Percentiles rank a stretch among this genome's conserved stretches.
These are phyloP conservation scores for Pseudocheirus occidentalis DNA, from an alignment of 2,797 vertebrate genomes.

Conservation along the genomic window DNA sequence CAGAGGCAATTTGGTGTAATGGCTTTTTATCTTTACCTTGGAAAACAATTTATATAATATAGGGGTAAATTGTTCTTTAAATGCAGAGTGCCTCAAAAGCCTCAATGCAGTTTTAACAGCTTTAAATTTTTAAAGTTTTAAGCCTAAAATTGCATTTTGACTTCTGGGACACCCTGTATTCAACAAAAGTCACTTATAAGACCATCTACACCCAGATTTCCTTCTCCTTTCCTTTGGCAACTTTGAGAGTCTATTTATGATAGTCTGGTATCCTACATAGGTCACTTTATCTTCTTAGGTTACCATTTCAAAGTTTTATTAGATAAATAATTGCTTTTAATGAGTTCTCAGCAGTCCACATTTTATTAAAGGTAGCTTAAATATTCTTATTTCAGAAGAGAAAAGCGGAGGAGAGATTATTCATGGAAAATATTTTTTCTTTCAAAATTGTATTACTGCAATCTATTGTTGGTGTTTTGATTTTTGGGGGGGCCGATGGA, in stretches of 20 bases:
- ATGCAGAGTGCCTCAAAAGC: background rate
- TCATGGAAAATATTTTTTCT: background rate
- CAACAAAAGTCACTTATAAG: background rate
- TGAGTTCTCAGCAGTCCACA: slow-evolving; percentile 7
- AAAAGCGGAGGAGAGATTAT: background rate
- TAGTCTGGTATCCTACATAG: background rate
- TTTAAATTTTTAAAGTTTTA: background rate
- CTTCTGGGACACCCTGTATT: background rate
- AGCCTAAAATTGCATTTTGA: background rate
- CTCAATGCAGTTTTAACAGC: background rate
- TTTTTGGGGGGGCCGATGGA: background rate
- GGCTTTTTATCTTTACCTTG: background rate
- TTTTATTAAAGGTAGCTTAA: slow-evolving; percentile 8
- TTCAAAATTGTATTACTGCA: slow-evolving; percentile 23
- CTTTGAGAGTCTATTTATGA: background rate
- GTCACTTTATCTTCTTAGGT: background rate
- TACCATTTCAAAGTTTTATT: background rate
- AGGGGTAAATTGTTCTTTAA: background rate
- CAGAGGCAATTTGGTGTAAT: background rate
- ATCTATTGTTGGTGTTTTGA: background rate
- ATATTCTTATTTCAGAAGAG: slow-evolving; percentile 25
- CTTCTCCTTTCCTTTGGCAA: background rate
- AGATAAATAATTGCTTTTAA: slow-evolving; percentile 26
- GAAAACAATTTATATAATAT: background rate
- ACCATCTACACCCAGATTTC: background rate